Evolutionary conservation across 2,888 invertebrate species (phyloP), one percentile per base, ranked within the genome.

Genomic region (Acleris emargana): DNA sequence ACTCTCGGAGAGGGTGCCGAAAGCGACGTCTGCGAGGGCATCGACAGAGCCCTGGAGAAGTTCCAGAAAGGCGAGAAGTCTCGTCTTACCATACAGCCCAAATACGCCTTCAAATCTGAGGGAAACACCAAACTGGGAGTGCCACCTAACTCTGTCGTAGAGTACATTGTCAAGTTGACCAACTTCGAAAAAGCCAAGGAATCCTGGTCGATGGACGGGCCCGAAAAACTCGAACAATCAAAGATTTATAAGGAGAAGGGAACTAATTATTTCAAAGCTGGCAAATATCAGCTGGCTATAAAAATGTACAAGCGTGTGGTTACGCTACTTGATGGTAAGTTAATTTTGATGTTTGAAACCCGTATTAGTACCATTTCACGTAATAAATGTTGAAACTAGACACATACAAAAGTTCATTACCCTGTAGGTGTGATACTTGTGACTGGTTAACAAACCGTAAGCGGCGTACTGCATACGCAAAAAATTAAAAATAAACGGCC

Each of bases 221-320:
- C 92, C 0, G 97, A 99, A 84, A 97, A 97, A 81, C 73, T 99
- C 6, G 96, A 96, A 64, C 96, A 97, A 79, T 95, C 97, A 0
- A 95, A 95, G 82, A 89, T 96, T 16, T 96, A 95, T 70, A 99
- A 99, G 87, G 96, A 97, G 69, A 98, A 97, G 80, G 99, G 99
- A 53, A 99, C 98, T 0, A 94, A 94, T 55, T 98, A 97, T 83
- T 98, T 98, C 79, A 98, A 97, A 85, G 93, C 93, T 0, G 95
- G 93, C 66, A 97, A 98, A 82, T 96, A 94, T 75, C 87, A 91
- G 62, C 77, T 97, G 72, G 99, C 99, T 0, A 92, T 96, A 55
- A 97, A 97, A 83, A 96, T 98, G 94, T 99, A 99, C 83, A 95
- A 95, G 74, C 96, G 96, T 80, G 95, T 97, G 43, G 86, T 94